These are phyloP conservation scores for Jordanella pulchra DNA, from an alignment of 2,797 vertebrate species.

Conservation along the genomic window DNA sequence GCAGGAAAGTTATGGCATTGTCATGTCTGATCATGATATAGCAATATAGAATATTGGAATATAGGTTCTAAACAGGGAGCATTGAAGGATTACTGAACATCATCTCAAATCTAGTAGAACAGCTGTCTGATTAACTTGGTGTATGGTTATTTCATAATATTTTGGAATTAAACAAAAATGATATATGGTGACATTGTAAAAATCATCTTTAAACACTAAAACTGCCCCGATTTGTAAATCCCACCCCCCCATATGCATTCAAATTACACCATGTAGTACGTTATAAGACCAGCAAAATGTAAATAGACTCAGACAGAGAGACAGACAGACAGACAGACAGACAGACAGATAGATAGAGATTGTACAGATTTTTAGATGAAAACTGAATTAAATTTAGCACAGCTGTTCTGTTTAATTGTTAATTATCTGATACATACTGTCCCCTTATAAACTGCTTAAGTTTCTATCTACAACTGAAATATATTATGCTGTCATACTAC, in stretches of 20 bases:
- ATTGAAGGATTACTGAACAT: no score
- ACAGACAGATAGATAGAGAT: no score
- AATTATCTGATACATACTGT: slow-evolving; percentile 51
- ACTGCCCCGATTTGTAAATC: not conserved
- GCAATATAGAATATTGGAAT: no score
- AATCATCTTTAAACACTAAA: not conserved
- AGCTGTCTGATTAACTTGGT: no score
- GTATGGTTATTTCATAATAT: not conserved
- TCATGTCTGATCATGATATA: no score
- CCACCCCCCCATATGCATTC: not conserved
- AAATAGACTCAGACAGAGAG: no score
- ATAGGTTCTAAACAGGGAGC: no score
- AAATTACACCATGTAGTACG: no score
- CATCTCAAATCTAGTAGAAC: no score
- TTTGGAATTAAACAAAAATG: not conserved
- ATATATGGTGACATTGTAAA: not conserved
- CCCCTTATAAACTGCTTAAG: slow-evolving; percentile 41
- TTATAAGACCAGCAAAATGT: no score
- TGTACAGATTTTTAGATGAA: not conserved
- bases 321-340: no score
- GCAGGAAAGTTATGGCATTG: no score
- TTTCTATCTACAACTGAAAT: slow-evolving; percentile 61
- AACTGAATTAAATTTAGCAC: slow-evolving; percentile 27
- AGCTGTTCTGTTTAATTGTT: slow-evolving; percentile 13
- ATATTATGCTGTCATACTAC: slow-evolving; percentile 48